phyloP scores from a whole-genome alignment of 2,797 vertebrate genomes.

The Phataginus tricuspis region DNA sequence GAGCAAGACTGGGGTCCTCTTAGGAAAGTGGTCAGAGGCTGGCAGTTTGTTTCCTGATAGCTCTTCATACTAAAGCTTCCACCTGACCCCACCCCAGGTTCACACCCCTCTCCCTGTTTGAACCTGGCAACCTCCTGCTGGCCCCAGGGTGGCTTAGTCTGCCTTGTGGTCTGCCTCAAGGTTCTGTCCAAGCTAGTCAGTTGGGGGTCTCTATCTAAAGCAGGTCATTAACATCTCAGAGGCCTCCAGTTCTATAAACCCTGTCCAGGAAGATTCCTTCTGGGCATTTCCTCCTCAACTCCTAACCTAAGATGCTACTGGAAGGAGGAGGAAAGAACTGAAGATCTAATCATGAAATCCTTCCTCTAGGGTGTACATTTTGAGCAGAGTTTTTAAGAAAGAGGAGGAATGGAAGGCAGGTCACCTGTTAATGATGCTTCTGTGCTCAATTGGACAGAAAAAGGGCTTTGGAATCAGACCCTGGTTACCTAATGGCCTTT shows the following conservation, averaged over 20 bases:
- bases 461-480: background rate
- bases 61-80: background rate
- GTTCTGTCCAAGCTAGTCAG: background rate
- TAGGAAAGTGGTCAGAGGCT: background rate
- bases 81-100: background rate
- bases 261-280: background rate
- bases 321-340: background rate
- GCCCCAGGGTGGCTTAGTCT: too few relatives aligned
- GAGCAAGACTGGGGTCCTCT: background rate
- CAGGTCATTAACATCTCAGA: background rate
- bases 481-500: background rate
- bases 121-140: background rate
- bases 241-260: background rate
- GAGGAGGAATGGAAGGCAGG: background rate
- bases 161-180: background rate
- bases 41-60: background rate
- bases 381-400: background rate
- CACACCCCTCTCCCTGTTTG: background rate
- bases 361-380: background rate
- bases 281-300: background rate
- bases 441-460: background rate
- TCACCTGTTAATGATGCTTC: background rate
- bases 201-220: background rate
- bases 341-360: background rate
- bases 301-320: background rate